Conservation (phyloP, 2,888 invertebrate species). For the Gonocerus acuteangulatus region DNA sequence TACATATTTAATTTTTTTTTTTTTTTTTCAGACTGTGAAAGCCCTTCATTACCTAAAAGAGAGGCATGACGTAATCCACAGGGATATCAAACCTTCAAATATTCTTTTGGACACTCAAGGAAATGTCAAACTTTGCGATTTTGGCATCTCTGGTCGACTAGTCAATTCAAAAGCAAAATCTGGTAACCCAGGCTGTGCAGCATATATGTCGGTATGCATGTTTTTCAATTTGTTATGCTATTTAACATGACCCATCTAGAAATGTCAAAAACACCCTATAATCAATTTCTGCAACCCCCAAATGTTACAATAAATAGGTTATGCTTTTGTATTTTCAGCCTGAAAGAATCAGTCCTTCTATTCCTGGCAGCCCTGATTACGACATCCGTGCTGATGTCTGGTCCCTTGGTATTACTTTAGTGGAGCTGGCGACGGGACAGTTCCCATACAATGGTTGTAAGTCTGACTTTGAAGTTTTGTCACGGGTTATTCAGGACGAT, state of each 20-base stretch:
- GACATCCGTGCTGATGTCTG: conserved; percentile 99
- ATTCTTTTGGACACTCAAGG: conserved; percentile 92
- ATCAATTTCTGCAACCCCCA: too few relatives aligned
- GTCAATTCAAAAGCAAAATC: conserved; percentile 98
- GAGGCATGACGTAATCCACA: conserved; percentile 91
- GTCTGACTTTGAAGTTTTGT: conserved; percentile 95
- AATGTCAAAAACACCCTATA: too few relatives aligned
- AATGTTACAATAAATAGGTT: too few relatives aligned
- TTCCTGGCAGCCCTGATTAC: conserved; percentile 88
- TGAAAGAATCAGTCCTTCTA: conserved; percentile 90
- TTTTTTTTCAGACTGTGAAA: conserved; percentile 69
- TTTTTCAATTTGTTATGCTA: not conserved
- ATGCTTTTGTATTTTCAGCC: too few relatives aligned
- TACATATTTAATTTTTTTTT: too few relatives aligned
- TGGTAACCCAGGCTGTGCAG: conserved; percentile 94
- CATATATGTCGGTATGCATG: conserved; percentile 94
- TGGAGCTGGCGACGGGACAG: conserved; percentile 92
- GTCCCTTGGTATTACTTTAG: conserved; percentile 92
- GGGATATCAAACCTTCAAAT: conserved; percentile 98
- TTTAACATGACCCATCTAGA: too few relatives aligned
- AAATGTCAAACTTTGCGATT: conserved; percentile 96
- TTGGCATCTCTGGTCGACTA: conserved; percentile 95
- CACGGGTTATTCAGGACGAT: conserved; percentile 82
- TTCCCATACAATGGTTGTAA: conserved; percentile 92
- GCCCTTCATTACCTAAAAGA: conserved; percentile 97